Conservation (phyloP, 2,888 invertebrate species). For the Halictus quadricinctus region DNA sequence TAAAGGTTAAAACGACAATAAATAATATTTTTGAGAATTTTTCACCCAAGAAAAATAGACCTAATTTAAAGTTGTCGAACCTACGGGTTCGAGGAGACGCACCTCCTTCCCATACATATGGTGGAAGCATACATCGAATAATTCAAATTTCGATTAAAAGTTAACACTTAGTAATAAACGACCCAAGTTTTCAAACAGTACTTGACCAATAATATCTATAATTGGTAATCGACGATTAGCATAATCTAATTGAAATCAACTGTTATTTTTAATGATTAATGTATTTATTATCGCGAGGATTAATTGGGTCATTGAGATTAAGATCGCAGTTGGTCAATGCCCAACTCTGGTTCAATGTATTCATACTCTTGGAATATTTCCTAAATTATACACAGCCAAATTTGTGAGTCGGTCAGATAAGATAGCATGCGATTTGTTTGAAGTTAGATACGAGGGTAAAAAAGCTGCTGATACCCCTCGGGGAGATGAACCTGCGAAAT, state of each 20-base stretch:
- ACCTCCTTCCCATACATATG: background rate
- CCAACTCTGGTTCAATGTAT: background rate
- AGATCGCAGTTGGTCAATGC: background rate
- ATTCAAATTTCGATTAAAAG: background rate
- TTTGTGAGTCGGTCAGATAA: slow-evolving; percentile 25
- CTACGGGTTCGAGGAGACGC: too few species aligned
- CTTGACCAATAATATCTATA: background rate
- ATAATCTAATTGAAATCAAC: background rate
- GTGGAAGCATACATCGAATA: background rate
- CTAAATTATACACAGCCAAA: background rate
- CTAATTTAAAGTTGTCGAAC: too few species aligned
- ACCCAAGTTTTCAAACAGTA: background rate
- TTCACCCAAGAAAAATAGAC: too few species aligned
- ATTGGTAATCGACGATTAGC: background rate
- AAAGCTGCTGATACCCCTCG: background rate
- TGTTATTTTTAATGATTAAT: background rate
- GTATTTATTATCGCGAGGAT: background rate
- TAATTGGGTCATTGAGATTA: background rate
- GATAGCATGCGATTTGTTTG: slow-evolving; percentile 12
- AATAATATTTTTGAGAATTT: too few species aligned
- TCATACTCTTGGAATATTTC: background rate
- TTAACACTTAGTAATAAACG: background rate
- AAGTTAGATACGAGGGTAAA: slow-evolving; percentile 9
- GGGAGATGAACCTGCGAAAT: background rate
- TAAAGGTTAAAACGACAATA: too few species aligned